Evolutionary conservation across 2,797 vertebrate genomes (phyloP), one percentile per base, ranked within the genome.

Genomic region (Sphaeramia orbicularis): DNA sequence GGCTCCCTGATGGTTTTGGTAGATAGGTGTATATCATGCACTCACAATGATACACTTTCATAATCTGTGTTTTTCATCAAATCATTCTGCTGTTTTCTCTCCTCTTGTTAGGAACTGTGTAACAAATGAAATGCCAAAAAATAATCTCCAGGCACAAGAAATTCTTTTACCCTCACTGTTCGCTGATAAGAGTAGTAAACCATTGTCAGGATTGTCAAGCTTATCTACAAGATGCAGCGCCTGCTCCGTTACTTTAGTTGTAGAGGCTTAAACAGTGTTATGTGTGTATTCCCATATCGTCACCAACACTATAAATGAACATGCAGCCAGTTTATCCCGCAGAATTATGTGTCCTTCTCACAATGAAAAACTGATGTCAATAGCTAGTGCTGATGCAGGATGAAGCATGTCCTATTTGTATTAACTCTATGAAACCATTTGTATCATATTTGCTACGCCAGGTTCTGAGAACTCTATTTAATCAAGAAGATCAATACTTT

Each of bases 181-280:
- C 49, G 50, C 54, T 55, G 80, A 81, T 82, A 81, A 81, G 72
- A 40, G 27, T 37, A 49, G 54, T 72, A 78, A 71, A 83, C 57
- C 47, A 64, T 57, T 66, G 48, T 65, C 57, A 59, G 11, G 36
- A 32, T 37, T 65, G 47, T 76, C 37, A 5, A 48, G 38, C 52
- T 75, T 71, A 80, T 80, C 76, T 55, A 11, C 30, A 40, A 0
- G 14, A 52, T 47, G 24, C 38, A 16, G 13, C 40, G 30, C 47
- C 37, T n/a, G 5, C 0, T 53, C 16, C 66, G 27, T 41, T 16
- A 30, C 53, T 68, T 49, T 42, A 30, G 64, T 42, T 61, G 42
- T 38, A 63, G 27, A 36, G 53, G 59, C 52, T 16, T 42, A 65
- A 42, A 36, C 13, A 37, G 15, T 43, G 66, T 73, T 59, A 27